These are phyloP conservation scores for Tragopan temminckii DNA, from an alignment of 2,797 vertebrate species.

Conservation along the genomic window DNA sequence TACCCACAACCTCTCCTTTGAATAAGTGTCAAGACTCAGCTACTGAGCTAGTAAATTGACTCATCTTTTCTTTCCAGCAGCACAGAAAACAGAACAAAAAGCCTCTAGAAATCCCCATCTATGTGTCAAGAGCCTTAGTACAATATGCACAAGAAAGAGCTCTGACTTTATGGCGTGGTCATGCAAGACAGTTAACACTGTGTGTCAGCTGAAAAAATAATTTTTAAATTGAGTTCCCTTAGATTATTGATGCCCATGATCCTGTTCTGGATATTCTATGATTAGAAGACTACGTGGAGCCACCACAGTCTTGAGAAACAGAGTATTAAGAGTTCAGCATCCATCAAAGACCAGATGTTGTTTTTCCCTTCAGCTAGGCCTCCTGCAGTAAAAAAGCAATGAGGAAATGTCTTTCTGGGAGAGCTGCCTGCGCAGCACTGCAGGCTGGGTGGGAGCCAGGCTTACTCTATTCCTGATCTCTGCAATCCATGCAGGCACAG, in stretches of 20 bases:
- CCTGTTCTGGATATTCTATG: neutral
- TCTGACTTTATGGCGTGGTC: neutral
- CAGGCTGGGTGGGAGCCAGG: neutral
- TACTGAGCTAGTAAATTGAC: constrained; percentile 13
- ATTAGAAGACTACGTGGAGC: neutral
- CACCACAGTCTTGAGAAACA: neutral
- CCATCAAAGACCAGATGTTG: neutral
- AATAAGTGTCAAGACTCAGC: neutral
- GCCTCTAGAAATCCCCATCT: neutral
- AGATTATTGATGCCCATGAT: neutral
- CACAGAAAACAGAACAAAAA: neutral
- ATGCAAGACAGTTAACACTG: neutral
- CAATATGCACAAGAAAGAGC: neutral
- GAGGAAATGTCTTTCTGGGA: neutral
- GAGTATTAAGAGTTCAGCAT: neutral
- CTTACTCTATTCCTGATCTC: neutral
- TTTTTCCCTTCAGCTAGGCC: neutral
- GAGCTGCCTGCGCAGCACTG: neutral
- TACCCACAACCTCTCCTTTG: neutral
- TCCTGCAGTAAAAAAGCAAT: neutral
- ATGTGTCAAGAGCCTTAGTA: neutral
- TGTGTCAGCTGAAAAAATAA: neutral
- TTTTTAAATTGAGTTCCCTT: neutral
- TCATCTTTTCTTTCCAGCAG: constrained; percentile 17
- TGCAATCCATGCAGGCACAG: neutral